Evolutionary conservation across 2,113 vertebrate species (phyloP).

Genomic region (Columba janthina): DNA sequence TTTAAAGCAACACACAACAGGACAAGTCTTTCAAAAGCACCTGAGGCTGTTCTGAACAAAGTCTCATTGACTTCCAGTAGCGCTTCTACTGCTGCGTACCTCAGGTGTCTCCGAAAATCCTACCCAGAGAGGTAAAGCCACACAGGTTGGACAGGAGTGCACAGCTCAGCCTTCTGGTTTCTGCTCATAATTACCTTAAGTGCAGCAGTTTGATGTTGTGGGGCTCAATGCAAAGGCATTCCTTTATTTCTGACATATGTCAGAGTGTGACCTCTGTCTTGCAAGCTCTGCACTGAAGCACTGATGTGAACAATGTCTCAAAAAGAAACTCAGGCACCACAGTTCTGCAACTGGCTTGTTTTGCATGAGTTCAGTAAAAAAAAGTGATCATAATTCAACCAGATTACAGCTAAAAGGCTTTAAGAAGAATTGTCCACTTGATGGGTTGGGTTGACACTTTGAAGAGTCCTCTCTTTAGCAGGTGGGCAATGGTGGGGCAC

Average conservation of each 20-base stretch:
- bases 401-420: background rate
- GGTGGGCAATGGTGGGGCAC: background rate
- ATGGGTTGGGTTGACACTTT: background rate
- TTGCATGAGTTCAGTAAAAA: background rate
- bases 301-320: background rate
- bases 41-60: slow-evolving; percentile 12
- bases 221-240: background rate
- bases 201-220: background rate
- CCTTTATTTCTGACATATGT: background rate
- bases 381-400: background rate
- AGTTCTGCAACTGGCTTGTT: background rate
- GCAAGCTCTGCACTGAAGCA: background rate
- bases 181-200: background rate
- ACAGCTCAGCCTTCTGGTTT: background rate
- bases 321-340: background rate
- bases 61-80: background rate
- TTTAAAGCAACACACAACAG: background rate
- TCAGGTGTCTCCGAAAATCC: background rate
- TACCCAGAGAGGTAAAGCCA: background rate
- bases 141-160: background rate
- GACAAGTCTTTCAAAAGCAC: background rate
- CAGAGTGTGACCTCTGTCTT: background rate
- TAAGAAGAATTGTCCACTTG: background rate
- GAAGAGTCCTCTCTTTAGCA: background rate
- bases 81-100: background rate